Conservation (phyloP, 2,888 invertebrate genomes). For the Agelastica alni region DNA sequence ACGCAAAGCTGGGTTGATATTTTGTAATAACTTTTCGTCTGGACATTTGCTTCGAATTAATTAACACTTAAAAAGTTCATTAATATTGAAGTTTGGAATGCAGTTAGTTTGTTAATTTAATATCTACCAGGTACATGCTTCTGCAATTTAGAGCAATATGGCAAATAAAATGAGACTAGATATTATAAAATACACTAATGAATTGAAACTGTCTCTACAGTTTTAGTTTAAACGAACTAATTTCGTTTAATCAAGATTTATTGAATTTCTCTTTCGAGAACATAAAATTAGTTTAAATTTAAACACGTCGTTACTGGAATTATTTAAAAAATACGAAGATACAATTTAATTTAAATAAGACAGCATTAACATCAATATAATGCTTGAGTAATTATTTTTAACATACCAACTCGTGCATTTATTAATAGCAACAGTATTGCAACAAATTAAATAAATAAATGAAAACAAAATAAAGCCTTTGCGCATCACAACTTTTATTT, state of each 20-base stretch:
- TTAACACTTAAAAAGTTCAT: background rate
- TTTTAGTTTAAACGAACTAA: background rate
- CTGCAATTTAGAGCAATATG: background rate
- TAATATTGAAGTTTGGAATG: background rate
- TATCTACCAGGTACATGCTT: slow-evolving; percentile 1
- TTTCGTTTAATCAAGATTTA: background rate
- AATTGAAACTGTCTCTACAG: background rate
- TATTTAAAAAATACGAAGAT: too few species aligned
- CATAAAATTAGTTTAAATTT: too few species aligned
- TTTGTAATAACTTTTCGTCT: background rate
- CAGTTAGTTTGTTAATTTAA: background rate
- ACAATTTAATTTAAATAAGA: too few species aligned
- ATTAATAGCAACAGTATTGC: too few species aligned
- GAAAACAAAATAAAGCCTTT: too few species aligned
- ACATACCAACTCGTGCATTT: too few species aligned
- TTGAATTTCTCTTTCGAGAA: background rate
- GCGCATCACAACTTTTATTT: too few species aligned
- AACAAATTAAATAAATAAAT: too few species aligned
- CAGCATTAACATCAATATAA: too few species aligned
- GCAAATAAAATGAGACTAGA: background rate
- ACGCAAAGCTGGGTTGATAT: too few species aligned
- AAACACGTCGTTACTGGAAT: too few species aligned
- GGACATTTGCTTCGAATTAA: background rate
- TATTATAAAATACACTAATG: background rate
- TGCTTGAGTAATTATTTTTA: too few species aligned